Evolutionary conservation across 1,140 invertebrate genomes (phyloP), one percentile per base, ranked within the genome.

Genomic region (Aphelinus certus): DNA sequence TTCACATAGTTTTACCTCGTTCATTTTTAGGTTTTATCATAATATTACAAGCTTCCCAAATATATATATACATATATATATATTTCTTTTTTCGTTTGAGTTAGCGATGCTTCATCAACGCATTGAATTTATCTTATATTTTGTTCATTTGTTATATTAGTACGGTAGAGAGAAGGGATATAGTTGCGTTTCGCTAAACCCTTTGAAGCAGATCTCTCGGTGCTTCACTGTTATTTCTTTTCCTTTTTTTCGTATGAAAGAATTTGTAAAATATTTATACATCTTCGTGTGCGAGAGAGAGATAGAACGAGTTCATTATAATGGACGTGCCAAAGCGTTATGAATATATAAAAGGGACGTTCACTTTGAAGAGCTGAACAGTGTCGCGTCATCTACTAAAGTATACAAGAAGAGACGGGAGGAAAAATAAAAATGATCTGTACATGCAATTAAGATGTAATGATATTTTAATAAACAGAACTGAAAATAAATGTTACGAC

Each of bases 381-480:
- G 9, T 63, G 43, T 64, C 60, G 10, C 53, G 66, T 69, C 66
- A 58, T 69, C 64, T 65, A 67, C n/a, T 48, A 70, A 62, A 64
- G 53, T 58, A 75, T 75, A 75, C 45, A 70, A 68, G 51, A n/a
- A 65, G 58, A 64, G 4, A 69, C 46, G 42, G 46, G n/a, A 70
- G 56, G 51, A 70, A 10, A 65, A 63, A 75, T 46, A 47, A 70
- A 62, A 58, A 57, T 43, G 58, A 66, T 42, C 26, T 75, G 68
- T 75, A 77, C 62, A 68, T 75, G 64, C 61, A 60, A 64, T 62
- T 75, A 77, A 75, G 68, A 75, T 77, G 69, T 77, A 75, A 69
- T 43, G 48, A 71, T 77, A 77, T 77, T 74, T 77, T 77, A 77
- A 71, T 77, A 77, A 77, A 72, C 55, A 75, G 68, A 75, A 75